phyloP scores from a whole-genome alignment of 2,888 invertebrate species.

The Coecobrya sp. region DNA sequence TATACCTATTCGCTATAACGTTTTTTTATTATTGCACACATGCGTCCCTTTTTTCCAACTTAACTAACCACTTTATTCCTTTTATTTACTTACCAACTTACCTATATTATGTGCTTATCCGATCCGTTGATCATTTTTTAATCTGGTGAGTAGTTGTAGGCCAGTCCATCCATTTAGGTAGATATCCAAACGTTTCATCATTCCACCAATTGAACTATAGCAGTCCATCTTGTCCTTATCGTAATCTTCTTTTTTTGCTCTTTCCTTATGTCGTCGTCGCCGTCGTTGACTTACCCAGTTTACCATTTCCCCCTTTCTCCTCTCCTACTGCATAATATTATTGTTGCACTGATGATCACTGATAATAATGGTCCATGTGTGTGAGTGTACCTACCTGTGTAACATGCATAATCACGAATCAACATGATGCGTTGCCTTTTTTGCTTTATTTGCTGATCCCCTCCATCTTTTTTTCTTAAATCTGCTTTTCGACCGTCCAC shows the following conservation, averaged over 20 bases:
- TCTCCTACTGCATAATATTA: background rate
- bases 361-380: conserved; percentile 9
- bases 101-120: conserved; percentile 11
- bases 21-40: conserved; percentile 12
- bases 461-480: conserved; percentile 51
- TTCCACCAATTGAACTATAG: background rate
- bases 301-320: conserved; percentile 21
- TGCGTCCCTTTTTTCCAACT: background rate
- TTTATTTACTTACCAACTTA: background rate
- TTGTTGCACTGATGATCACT: background rate
- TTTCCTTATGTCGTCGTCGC: background rate
- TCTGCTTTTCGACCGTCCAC: conserved; percentile 52
- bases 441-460: conserved; percentile 71
- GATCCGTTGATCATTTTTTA: background rate
- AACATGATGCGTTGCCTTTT: conserved; percentile 48
- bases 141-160: background rate
- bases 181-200: conserved; percentile 15
- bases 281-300: background rate
- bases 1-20: background rate
- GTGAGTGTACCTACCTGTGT: background rate
- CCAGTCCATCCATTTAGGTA: background rate
- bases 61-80: conserved; percentile 34
- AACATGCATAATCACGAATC: conserved; percentile 30
- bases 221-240: conserved; percentile 4
- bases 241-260: background rate